Base-by-base conservation (phyloP, 2,888 invertebrate species). In the Polyommatus iphigenia region DNA sequence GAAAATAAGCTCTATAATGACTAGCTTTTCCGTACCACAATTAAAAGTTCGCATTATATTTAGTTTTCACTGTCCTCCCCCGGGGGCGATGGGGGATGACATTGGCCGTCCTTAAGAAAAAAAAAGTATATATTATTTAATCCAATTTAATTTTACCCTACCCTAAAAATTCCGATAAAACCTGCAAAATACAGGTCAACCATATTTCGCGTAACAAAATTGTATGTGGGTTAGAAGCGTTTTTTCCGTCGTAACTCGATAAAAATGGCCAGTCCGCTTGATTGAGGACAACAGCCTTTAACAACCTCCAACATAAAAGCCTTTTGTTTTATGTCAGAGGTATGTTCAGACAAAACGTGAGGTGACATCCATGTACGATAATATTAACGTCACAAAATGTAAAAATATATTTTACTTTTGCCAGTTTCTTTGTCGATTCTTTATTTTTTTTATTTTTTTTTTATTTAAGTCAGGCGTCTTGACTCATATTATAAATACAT, bases 241-340 rank as follows among this genome's bases (percentile, higher is more conserved):
- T 13, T 59, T 46, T 62, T 10, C 62, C 62, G 13, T 3, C 41
- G 41, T 72, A 72, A 72, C 41, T 62, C 62, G 62, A 62, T 62
- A 62, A 24, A 62, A 62, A 62, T 41, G 72, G n/a, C 72, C 36
- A 36, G n/a, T 41, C 36, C 13, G 18, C 41, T 18, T 72, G 72
- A 72, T 72, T 72, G 72, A n/a, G 72, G 72, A 72, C 72, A 72
- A 72, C 72, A 72, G 36, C 72, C 41, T 72, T n/a, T 10, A 72
- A 72, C 36, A 72, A 72, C 72, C 41, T 72, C 15, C 41, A 13
- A 36, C 72, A 41, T 72, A 41, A 72, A 72, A 72, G 72, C 41
- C 71, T 71, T 72, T 72, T 72, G 41, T 72, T 72, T 72, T 20
- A 20, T 36, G 8, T 72, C 41, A 36, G 41, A 41, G 36, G n/a